Percentiles rank a stretch among this genome's conserved stretches.
Conservation (phyloP, 1,140 invertebrate species). For the Papilio polyxenes region DNA sequence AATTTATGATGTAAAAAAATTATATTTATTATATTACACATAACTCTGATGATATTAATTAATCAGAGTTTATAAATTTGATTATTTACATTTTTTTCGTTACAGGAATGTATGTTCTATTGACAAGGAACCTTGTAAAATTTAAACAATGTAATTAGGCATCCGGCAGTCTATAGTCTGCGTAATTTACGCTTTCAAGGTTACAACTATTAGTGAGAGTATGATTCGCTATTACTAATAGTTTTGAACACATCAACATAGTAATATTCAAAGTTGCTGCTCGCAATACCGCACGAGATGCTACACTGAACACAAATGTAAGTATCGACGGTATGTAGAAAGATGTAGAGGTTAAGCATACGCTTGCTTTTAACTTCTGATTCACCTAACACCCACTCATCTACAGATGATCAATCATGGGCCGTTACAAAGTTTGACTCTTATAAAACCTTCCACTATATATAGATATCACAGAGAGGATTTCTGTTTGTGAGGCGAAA, state of each 20-base stretch:
- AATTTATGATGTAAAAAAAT: too few relatives aligned
- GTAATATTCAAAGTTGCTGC: not conserved
- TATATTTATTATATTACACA: too few relatives aligned
- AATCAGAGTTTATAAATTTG: too few relatives aligned
- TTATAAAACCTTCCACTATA: not conserved
- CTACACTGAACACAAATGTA: not conserved
- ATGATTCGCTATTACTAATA: not conserved
- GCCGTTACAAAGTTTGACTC: not conserved
- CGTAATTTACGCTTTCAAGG: conserved; percentile 1
- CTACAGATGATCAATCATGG: not conserved
- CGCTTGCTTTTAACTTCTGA: not conserved
- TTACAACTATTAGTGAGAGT: conserved; percentile 14
- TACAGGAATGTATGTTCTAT: not conserved
- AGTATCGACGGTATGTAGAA: not conserved
- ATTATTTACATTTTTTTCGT: not conserved
- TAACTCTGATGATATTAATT: too few relatives aligned
- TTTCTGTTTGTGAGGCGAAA: too few relatives aligned
- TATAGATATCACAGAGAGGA: too few relatives aligned
- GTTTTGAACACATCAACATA: not conserved
- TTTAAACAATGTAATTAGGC: conserved; percentile 21
- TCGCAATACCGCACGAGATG: not conserved
- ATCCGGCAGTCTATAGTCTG: not conserved
- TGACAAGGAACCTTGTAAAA: conserved; percentile 2
- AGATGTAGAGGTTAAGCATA: not conserved
- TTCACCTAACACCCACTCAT: not conserved